phyloP scores from a whole-genome alignment of 2,797 vertebrate genomes.

The Oceanodroma leucorhoa region DNA sequence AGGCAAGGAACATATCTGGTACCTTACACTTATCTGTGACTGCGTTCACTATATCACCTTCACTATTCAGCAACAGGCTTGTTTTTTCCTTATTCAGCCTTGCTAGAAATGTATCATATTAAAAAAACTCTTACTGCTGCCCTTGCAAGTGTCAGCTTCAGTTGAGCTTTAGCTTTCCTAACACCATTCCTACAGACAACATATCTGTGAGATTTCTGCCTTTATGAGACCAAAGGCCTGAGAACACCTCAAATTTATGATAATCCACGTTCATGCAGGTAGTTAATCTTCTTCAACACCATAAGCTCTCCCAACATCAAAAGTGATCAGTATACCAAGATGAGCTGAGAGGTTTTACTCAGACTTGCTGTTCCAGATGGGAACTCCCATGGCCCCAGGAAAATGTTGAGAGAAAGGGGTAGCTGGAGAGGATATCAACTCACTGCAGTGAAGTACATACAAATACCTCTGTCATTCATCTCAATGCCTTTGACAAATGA shows the following conservation, averaged over 20 bases:
- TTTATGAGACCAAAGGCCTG: not conserved
- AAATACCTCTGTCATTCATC: not conserved
- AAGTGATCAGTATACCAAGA: not conserved
- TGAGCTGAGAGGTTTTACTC: not conserved
- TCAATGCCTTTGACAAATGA: not conserved
- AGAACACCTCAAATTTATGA: not conserved
- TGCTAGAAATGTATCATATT: not conserved
- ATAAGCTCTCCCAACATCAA: not conserved
- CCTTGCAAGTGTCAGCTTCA: not conserved
- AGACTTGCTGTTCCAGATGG: not conserved
- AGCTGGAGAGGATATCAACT: not conserved
- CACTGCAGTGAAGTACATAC: not conserved
- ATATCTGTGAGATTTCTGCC: not conserved
- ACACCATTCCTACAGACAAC: too few relatives aligned
- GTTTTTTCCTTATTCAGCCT: not conserved
- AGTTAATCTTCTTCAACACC: not conserved
- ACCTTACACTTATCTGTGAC: not conserved
- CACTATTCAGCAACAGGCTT: not conserved
- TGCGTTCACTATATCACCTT: not conserved
- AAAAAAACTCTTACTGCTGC: not conserved
- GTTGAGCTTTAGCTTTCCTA: not conserved
- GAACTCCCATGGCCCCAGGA: not conserved
- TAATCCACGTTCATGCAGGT: not conserved
- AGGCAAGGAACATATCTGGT: not conserved
- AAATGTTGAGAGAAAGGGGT: not conserved